Evolutionary conservation across 1,140 invertebrate genomes (phyloP).

Genomic region (Tetramorium parvispinum): DNA sequence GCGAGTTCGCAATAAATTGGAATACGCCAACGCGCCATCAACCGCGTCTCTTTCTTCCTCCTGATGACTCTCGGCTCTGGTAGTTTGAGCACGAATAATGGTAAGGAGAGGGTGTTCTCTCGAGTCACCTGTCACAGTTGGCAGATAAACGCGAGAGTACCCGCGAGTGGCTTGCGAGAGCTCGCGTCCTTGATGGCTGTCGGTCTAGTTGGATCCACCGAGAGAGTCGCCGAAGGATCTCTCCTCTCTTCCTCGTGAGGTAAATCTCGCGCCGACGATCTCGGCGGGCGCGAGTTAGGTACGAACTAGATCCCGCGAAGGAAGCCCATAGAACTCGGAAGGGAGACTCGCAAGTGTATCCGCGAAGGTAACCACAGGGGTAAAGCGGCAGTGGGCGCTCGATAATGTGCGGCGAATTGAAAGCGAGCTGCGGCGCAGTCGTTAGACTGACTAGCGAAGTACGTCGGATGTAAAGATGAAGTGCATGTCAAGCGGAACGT

Average conservation of each 20-base stretch:
- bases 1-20: slow-evolving; percentile 79
- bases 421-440: slow-evolving; percentile 62
- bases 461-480: slow-evolving; percentile 65
- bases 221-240: slow-evolving; percentile 2
- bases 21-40: slow-evolving; percentile 74
- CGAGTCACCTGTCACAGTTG: slow-evolving; percentile 67
- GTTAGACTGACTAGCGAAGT: slow-evolving; percentile 60
- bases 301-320: slow-evolving; percentile 11
- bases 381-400: slow-evolving; percentile 16
- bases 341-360: background rate
- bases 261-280: slow-evolving; percentile 63
- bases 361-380: background rate
- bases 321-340: background rate
- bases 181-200: slow-evolving; percentile 64
- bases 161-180: slow-evolving; percentile 5
- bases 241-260: slow-evolving; percentile 47
- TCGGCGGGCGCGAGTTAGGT: background rate
- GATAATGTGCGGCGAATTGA: slow-evolving; percentile 70
- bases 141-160: slow-evolving; percentile 60
- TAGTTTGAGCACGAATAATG: slow-evolving; percentile 52
- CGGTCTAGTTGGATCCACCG: slow-evolving; percentile 54
- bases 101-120: slow-evolving; percentile 71
- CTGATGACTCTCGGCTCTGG: slow-evolving; percentile 10
- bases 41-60: slow-evolving; percentile 18
- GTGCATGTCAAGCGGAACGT: slow-evolving; percentile 59